Evolutionary conservation across 2,888 invertebrate species (phyloP).

Genomic region (Athripsodes cinereus): DNA sequence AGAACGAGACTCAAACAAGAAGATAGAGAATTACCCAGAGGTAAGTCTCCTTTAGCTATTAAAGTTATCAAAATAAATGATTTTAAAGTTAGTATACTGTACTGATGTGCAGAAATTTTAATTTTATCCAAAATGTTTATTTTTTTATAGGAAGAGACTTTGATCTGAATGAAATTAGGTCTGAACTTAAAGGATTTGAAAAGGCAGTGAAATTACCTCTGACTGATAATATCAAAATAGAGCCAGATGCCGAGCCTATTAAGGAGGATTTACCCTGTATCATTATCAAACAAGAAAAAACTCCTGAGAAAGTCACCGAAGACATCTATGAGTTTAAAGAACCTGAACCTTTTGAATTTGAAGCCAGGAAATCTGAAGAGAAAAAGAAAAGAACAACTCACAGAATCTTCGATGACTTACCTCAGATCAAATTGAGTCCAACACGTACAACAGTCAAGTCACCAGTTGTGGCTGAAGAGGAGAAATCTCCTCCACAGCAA

Average conservation of each 20-base stretch:
- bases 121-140: slow-evolving; percentile 3
- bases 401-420: slow-evolving; percentile 48
- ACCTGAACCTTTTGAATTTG: slow-evolving; percentile 82
- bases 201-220: slow-evolving; percentile 52
- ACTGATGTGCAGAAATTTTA: too few relatives aligned
- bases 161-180: slow-evolving; percentile 78
- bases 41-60: slow-evolving; percentile 13
- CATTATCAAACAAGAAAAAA: slow-evolving; percentile 32
- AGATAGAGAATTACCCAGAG: slow-evolving; percentile 22
- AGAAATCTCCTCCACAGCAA: slow-evolving; percentile 27
- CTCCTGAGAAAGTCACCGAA: slow-evolving; percentile 46
- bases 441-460: slow-evolving; percentile 41
- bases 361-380: slow-evolving; percentile 54
- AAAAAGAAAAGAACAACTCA: slow-evolving; percentile 46
- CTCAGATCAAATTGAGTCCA: slow-evolving; percentile 46
- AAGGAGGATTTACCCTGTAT: slow-evolving; percentile 15
- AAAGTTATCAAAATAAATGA: too few relatives aligned
- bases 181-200: slow-evolving; percentile 74
- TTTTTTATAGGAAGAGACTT: slow-evolving; percentile 62
- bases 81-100: too few relatives aligned
- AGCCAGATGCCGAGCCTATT: slow-evolving; percentile 30
- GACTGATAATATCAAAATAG: slow-evolving; percentile 37
- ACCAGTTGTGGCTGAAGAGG: slow-evolving; percentile 32
- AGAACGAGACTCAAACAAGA: slow-evolving; percentile 23
- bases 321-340: slow-evolving; percentile 88